Evolutionary conservation across 2,113 vertebrate species (phyloP).

Genomic region (Malurus cyaneus): DNA sequence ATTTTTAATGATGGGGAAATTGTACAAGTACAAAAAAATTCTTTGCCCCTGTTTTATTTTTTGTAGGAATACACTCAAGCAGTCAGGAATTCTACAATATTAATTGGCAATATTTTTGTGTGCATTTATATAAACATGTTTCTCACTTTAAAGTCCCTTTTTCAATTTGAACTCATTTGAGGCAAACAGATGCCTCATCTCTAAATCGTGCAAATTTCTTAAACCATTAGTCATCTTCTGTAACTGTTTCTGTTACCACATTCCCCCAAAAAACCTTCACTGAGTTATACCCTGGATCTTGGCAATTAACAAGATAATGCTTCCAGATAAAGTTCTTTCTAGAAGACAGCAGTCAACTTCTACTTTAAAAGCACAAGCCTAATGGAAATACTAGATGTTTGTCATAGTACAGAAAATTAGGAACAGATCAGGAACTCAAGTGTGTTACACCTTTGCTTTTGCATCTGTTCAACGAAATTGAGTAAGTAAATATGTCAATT

Average conservation of each 20-base stretch:
- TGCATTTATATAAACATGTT: not conserved
- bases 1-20: not conserved
- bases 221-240: not conserved
- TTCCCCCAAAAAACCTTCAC: not conserved
- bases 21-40: not conserved
- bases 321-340: not conserved
- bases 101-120: not conserved
- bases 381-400: not conserved
- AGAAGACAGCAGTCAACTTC: not conserved
- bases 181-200: not conserved
- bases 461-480: not conserved
- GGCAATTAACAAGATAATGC: not conserved
- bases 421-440: not conserved
- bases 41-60: not conserved
- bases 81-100: not conserved
- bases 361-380: not conserved
- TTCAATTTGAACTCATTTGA: not conserved
- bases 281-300: not conserved
- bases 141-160: not conserved
- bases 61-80: not conserved
- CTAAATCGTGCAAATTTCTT: not conserved
- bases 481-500: not conserved
- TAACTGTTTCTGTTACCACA: not conserved
- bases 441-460: not conserved
- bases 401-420: not conserved